Percentiles rank a stretch among this genome's conserved stretches.
Evolutionary conservation across 2,888 invertebrate species (phyloP).

Genomic region (Alviniconcha strummeri): DNA sequence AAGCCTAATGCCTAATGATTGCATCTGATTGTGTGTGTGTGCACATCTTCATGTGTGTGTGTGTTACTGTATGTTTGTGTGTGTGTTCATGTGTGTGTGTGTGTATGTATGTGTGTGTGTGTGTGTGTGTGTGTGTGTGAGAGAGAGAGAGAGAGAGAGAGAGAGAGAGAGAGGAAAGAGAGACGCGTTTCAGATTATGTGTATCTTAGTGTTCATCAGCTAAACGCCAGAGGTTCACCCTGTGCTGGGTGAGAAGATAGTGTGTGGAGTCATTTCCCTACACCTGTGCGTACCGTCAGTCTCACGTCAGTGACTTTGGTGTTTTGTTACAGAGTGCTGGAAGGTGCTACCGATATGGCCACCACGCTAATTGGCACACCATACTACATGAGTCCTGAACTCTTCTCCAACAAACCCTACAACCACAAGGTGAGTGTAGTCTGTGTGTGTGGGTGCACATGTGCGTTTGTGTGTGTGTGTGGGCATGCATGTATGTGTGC

Average conservation of each 20-base stretch:
- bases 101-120: neutral
- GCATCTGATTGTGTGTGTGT: neutral
- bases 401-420: constrained; percentile 74
- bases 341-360: constrained; percentile 73
- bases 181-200: too few relatives aligned
- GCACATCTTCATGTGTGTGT: neutral
- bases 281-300: too few relatives aligned
- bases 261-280: too few relatives aligned
- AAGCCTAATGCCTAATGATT: too few relatives aligned
- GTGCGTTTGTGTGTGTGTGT: neutral
- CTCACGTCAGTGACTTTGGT: too few relatives aligned
- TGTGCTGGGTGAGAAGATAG: too few relatives aligned
- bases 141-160: too few relatives aligned
- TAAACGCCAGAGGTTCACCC: too few relatives aligned
- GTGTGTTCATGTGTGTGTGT: neutral
- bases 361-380: constrained; percentile 75
- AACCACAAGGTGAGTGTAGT: constrained; percentile 72
- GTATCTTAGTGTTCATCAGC: too few relatives aligned
- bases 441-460: neutral
- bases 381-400: constrained; percentile 75
- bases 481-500: neutral
- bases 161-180: too few relatives aligned
- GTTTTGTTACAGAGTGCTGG: constrained; percentile 68
- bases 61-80: neutral
- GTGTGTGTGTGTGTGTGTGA: too few relatives aligned